These are phyloP conservation scores for Cotesia glomerata DNA, from an alignment of 1,140 invertebrate genomes.

Conservation along the genomic window DNA sequence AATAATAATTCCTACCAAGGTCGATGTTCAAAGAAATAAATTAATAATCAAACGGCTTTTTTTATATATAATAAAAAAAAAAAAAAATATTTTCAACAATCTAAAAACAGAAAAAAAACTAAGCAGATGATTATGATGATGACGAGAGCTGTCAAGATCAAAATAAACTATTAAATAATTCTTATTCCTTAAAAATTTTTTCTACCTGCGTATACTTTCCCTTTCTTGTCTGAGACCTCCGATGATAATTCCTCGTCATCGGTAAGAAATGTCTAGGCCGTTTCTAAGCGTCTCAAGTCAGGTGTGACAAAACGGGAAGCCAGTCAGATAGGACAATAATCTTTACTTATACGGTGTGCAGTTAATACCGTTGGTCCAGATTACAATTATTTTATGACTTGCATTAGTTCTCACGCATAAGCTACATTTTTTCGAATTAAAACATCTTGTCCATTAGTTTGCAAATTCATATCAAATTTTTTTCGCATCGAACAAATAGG, in stretches of 20 bases:
- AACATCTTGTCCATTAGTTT: too few relatives aligned
- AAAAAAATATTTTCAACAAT: not conserved
- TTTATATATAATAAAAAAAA: not conserved
- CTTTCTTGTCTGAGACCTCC: not conserved
- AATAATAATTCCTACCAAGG: too few relatives aligned
- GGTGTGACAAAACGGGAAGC: conserved; percentile 12
- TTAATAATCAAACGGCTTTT: not conserved
- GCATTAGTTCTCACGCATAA: too few relatives aligned
- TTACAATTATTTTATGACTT: too few relatives aligned
- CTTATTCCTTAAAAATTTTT: not conserved
- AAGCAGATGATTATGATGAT: not conserved
- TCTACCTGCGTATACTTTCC: conserved; percentile 3
- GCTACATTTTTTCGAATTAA: too few relatives aligned
- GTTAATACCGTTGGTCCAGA: too few relatives aligned
- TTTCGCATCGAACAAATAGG: too few relatives aligned
- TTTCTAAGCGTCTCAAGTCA: not conserved
- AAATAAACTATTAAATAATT: not conserved
- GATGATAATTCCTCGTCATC: conserved; percentile 10
- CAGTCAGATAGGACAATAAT: not conserved
- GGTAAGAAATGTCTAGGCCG: conserved; percentile 22
- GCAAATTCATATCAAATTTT: too few relatives aligned
- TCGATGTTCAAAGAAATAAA: too few relatives aligned
- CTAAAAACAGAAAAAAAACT: too few relatives aligned
- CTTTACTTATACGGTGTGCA: not conserved
- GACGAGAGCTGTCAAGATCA: not conserved